A percentile compares a stretch with the other conserved stretches of the same genome.
Evolutionary conservation across 1,140 invertebrate species (phyloP).

Genomic region (Catajapyx aquilonaris): DNA sequence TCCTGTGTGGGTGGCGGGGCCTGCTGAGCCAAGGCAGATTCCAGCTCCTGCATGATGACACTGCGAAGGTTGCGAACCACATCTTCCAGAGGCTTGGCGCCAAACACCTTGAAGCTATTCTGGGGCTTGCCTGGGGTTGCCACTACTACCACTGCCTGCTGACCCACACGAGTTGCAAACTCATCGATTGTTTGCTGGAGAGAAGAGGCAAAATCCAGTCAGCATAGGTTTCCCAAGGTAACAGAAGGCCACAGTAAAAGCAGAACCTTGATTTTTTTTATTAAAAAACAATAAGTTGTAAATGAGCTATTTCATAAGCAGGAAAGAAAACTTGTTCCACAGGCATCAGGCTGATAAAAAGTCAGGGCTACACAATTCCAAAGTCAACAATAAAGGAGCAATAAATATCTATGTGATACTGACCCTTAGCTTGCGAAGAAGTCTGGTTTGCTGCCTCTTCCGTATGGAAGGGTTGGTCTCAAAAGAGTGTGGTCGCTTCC

Average conservation of each 20-base stretch:
- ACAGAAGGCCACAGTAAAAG: background rate
- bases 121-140: constrained; percentile 92
- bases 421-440: constrained; percentile 69
- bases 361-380: constrained; percentile 6
- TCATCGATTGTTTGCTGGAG: constrained; percentile 87
- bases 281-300: constrained; percentile 3
- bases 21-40: constrained; percentile 77
- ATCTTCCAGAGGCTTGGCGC: constrained; percentile 89
- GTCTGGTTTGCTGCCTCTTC: constrained; percentile 85
- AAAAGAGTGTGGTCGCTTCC: constrained; percentile 87
- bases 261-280: no score
- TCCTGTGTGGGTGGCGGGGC: constrained; percentile 79
- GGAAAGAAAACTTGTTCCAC: constrained; percentile 5
- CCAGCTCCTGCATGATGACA: constrained; percentile 86
- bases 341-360: constrained; percentile 3
- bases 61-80: constrained; percentile 72
- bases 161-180: constrained; percentile 90
- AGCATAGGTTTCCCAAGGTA: no score
- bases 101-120: constrained; percentile 90
- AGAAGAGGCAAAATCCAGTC: no score
- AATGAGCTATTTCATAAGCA: constrained; percentile 4
- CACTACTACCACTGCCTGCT: constrained; percentile 87
- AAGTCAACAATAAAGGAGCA: constrained; percentile 5
- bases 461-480: constrained; percentile 94
- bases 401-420: constrained; percentile 14